Percentiles rank a stretch among this genome's conserved stretches.
phyloP scores from a whole-genome alignment of 2,113 vertebrate species.

The Oreamnos americanus region DNA sequence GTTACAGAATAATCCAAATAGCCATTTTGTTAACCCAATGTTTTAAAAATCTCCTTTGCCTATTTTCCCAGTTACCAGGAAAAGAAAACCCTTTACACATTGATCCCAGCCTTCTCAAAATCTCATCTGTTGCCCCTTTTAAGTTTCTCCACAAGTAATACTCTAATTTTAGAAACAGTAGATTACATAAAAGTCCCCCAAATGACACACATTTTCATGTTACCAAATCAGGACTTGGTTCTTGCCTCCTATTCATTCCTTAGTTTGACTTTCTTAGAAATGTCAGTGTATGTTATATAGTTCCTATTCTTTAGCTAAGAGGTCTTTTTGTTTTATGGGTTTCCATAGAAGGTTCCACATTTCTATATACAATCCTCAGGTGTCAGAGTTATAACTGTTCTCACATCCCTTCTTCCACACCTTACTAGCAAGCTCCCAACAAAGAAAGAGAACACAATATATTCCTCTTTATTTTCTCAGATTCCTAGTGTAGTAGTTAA shows the following conservation, averaged over 20 bases:
- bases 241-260: not conserved
- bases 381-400: not conserved
- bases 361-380: not conserved
- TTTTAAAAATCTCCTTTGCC: not conserved
- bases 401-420: not conserved
- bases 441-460: not conserved
- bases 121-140: not conserved
- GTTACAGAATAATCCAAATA: not conserved
- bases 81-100: not conserved
- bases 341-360: not conserved
- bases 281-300: not conserved
- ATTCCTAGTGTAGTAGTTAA: not conserved
- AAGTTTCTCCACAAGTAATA: not conserved
- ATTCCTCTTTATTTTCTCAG: not conserved
- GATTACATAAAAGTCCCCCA: not conserved
- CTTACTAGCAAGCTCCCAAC: not conserved
- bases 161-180: not conserved
- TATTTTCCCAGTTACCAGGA: not conserved
- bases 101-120: not conserved
- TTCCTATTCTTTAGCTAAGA: not conserved
- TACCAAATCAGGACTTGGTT: not conserved
- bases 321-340: not conserved
- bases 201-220: not conserved
- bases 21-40: not conserved
- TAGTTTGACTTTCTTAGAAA: not conserved